Percentiles rank a stretch among this genome's conserved stretches.
phyloP scores from a whole-genome alignment of 2,888 invertebrate genomes.

The Drosophila mulleri region DNA sequence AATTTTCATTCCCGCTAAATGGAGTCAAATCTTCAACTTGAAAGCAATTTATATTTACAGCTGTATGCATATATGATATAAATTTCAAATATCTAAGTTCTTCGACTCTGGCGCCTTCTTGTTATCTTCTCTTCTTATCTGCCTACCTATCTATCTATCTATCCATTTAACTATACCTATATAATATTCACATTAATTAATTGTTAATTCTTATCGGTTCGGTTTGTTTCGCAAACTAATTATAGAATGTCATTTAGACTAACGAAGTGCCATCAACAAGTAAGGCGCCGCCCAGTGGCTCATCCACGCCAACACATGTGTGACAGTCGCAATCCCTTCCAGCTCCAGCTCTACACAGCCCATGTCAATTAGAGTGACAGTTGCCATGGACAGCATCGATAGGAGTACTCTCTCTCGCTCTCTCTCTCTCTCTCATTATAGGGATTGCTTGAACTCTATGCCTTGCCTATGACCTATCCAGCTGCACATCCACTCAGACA shows the following conservation, averaged over 20 bases:
- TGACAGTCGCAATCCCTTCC: constrained; percentile 1
- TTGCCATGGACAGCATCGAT: constrained; percentile 54
- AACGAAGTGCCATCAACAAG: constrained; percentile 45
- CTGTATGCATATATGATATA: background rate
- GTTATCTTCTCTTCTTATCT: background rate
- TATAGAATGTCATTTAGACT: constrained; percentile 50
- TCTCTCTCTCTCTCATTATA: background rate
- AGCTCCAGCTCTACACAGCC: constrained; percentile 14
- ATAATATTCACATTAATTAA: background rate
- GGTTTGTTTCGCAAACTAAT: constrained; percentile 47
- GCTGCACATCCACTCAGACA: constrained; percentile 30
- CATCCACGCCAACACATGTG: constrained; percentile 17
- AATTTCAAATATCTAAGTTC: background rate
- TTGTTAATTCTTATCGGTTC: constrained; percentile 23
- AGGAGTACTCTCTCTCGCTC: background rate
- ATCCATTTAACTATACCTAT: background rate
- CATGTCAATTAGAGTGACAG: constrained; percentile 75
- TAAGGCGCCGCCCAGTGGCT: constrained; percentile 9
- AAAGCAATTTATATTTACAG: background rate
- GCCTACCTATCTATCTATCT: background rate
- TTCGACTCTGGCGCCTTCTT: background rate
- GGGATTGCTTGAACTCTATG: constrained; percentile 39
- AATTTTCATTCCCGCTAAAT: background rate
- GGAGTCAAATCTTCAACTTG: too few relatives aligned
- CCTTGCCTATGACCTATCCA: constrained; percentile 24